A percentile compares a stretch with the other conserved stretches of the same genome.
These are phyloP conservation scores for Neoniphon sammara DNA, from an alignment of 2,797 vertebrate species.

Conservation along the genomic window DNA sequence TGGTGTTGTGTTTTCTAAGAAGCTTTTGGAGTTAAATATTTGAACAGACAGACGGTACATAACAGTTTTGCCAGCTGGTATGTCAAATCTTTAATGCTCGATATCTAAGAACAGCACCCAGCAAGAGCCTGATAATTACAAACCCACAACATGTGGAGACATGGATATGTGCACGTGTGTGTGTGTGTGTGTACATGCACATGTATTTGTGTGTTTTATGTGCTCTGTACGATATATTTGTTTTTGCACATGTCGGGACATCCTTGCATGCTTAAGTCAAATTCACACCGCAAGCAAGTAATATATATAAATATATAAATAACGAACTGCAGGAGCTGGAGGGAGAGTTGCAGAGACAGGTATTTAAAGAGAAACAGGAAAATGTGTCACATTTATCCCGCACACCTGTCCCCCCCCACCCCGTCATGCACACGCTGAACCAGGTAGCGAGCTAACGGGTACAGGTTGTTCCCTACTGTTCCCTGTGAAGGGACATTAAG, in stretches of 20 bases:
- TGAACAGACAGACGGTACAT: too few species aligned
- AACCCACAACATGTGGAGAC: background rate
- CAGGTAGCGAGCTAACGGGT: conserved; percentile 40
- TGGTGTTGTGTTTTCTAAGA: background rate
- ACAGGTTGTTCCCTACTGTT: conserved; percentile 59
- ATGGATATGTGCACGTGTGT: background rate
- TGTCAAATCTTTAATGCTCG: conserved; percentile 10
- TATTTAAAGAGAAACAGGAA: conserved; percentile 8
- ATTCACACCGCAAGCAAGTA: conserved; percentile 3
- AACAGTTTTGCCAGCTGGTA: conserved; percentile 9
- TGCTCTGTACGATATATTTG: background rate
- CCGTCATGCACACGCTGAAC: conserved; percentile 9
- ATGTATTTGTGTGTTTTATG: background rate
- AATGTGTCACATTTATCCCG: conserved; percentile 11
- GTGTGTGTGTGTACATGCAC: background rate
- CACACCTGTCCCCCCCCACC: background rate
- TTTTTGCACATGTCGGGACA: conserved; percentile 15
- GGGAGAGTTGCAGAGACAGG: background rate
- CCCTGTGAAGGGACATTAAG: conserved; percentile 59
- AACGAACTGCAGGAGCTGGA: conserved; percentile 16
- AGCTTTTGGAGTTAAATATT: too few species aligned
- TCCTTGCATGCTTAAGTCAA: background rate
- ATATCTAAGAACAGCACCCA: too few species aligned
- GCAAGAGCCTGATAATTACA: too few species aligned
- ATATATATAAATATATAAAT: conserved; percentile 21